Conservation (phyloP, 2,797 vertebrate species). For the Acanthornis magna region DNA sequence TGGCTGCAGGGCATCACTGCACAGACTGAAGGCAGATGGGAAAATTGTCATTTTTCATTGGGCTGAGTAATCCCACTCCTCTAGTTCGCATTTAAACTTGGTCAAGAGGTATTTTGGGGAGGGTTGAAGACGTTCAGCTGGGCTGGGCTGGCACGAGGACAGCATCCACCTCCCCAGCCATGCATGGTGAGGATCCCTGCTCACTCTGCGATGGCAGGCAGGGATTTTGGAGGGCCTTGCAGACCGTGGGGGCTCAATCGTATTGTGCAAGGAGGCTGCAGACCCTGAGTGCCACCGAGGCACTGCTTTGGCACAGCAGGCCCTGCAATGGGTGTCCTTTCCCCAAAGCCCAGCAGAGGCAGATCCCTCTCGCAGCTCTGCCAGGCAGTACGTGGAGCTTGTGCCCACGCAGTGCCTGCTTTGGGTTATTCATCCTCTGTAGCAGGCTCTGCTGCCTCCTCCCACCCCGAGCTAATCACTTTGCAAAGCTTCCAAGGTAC, state of each 20-base stretch:
- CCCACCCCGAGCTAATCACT: conserved; percentile 49
- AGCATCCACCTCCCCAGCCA: neutral
- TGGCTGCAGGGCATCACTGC: neutral
- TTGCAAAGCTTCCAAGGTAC: conserved; percentile 54
- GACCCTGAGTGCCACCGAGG: neutral
- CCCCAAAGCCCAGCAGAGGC: neutral
- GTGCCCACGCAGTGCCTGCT: neutral
- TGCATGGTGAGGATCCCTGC: neutral
- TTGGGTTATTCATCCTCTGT: conserved; percentile 26
- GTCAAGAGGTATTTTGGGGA: neutral
- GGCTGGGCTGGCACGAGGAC: neutral
- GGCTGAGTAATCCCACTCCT: neutral
- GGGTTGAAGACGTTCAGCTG: neutral
- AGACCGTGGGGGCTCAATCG: neutral
- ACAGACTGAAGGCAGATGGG: neutral
- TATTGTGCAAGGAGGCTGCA: neutral
- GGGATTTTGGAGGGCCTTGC: neutral
- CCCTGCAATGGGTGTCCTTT: neutral
- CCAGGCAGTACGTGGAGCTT: neutral
- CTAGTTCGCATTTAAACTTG: neutral
- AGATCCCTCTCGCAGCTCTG: neutral
- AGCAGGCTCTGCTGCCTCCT: conserved; percentile 53
- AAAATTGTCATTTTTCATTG: neutral
- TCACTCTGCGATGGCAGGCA: neutral
- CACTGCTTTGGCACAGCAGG: neutral